A percentile compares a stretch with the other conserved stretches of the same genome.
Conservation (phyloP, 1,140 invertebrate genomes). For the Sycophila sp. region DNA sequence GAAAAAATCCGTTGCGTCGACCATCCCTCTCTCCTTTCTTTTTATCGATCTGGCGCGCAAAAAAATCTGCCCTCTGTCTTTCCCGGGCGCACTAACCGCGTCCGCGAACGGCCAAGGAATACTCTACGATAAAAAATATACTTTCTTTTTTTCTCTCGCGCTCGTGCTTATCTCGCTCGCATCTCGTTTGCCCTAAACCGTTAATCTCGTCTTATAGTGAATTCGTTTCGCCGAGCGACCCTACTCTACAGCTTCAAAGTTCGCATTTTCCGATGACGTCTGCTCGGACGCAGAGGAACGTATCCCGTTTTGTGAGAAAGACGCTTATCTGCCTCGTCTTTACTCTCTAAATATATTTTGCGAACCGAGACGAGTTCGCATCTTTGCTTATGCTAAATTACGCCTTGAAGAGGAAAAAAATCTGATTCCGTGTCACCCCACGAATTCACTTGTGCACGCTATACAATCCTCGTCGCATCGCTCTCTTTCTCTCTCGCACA, state of each 20-base stretch:
- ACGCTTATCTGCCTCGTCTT: not conserved
- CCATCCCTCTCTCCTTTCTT: not conserved
- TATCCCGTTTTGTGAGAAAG: slow-evolving; percentile 29
- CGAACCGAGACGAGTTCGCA: too few species aligned
- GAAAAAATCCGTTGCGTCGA: too few species aligned
- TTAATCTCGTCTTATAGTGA: not conserved
- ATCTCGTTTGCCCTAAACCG: not conserved
- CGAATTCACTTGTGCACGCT: not conserved
- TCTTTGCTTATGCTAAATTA: too few species aligned
- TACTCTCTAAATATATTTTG: not conserved
- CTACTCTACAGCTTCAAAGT: too few species aligned
- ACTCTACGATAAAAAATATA: slow-evolving; percentile 33
- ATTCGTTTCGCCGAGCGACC: not conserved
- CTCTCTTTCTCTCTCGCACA: not conserved
- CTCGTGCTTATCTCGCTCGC: not conserved
- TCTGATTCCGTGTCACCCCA: too few species aligned
- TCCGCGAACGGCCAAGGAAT: not conserved
- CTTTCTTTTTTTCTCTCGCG: not conserved
- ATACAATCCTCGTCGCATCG: not conserved
- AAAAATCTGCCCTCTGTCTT: not conserved
- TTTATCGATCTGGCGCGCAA: not conserved
- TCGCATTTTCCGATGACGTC: not conserved
- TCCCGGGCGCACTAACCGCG: not conserved
- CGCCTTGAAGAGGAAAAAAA: too few species aligned
- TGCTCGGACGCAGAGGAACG: slow-evolving; percentile 4